Base-by-base conservation (phyloP, 1,140 invertebrate genomes). In the Drosophila pseudoobscura region DNA sequence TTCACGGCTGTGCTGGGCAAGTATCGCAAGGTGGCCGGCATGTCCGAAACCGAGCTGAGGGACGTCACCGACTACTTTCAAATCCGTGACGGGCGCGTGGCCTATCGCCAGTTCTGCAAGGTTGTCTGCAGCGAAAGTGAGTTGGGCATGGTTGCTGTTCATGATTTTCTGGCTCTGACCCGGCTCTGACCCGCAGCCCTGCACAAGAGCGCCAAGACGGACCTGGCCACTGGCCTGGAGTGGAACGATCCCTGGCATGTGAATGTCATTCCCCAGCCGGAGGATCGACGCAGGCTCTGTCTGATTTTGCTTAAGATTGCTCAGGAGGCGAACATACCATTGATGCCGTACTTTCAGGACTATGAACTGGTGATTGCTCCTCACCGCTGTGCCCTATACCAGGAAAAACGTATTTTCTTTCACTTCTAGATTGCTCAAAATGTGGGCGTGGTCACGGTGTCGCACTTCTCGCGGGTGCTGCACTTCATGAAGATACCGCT, bases 21-120 rank as follows among this genome's bases (percentile, higher is more conserved):
- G 26, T 92, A 96, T 72, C 93, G 94, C 63, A 92, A 93, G 15
- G 90, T 93, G 46, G 92, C 95, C 46, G 95, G 95, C 0, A 90
- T 96, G 49, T 94, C 94, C 0, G 94, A 95, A 57, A 92, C 93
- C 31, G 95, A 96, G 92, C 94, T 96, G 44, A 91, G 92, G 11
- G 95, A 96, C 77, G 89, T 96, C 5, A 93, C 94, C 0, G 95
- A 95, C 91, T 96, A 95, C 92, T 96, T 96, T 92, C 93, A 94
- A 35, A 92, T 95, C 22, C 94, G 94, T 50, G 95, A 96, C 92
- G 95, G 95, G 43, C 92, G 95, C 63, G 93, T 96, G 26, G 93
- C 94, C 35, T 96, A 96, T 87, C 93, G 93, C 0, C 95, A 96
- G 91, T 93, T 96, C 46, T 96, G 95, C 71, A 92, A 94, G 80